Evolutionary conservation across 2,113 vertebrate species (phyloP).

Genomic region (Ursus arctos): DNA sequence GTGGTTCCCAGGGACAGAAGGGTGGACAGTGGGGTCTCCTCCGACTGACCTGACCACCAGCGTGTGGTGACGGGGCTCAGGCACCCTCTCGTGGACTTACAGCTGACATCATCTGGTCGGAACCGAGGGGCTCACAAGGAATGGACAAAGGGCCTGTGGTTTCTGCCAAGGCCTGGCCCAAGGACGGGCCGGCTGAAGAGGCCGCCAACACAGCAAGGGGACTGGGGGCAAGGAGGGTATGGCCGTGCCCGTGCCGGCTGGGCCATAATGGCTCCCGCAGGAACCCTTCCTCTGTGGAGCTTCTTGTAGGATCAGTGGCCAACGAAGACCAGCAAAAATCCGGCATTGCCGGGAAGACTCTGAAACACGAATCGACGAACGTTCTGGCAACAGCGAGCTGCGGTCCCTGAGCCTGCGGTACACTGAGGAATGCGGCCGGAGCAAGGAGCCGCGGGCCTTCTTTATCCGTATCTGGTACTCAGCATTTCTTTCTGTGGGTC

Average conservation of each 20-base stretch:
- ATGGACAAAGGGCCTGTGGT: not conserved
- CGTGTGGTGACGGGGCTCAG: fast-evolving
- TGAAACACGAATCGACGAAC: too few species aligned
- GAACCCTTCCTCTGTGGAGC: too few species aligned
- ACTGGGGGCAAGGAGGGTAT: not conserved
- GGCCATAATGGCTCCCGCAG: not conserved
- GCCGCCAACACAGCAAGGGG: too few species aligned
- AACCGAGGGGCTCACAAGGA: not conserved
- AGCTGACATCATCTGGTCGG: not conserved
- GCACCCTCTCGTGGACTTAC: not conserved
- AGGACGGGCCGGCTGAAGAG: not conserved
- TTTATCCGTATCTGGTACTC: too few species aligned
- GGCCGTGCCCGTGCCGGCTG: not conserved
- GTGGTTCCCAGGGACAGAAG: not conserved
- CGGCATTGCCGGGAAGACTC: not conserved
- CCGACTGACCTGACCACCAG: too few species aligned
- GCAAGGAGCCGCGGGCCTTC: not conserved
- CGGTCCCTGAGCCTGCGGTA: fast-evolving
- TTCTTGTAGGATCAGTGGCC: not conserved
- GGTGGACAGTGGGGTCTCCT: not conserved
- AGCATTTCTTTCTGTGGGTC: not conserved
- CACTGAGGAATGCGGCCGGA: fast-evolving
- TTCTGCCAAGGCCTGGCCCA: too few species aligned
- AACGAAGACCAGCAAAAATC: fast-evolving
- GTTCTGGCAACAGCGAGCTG: fast-evolving